Base-by-base conservation (phyloP, 2,888 invertebrate genomes). In the Pachycephus smyrnensis region DNA sequence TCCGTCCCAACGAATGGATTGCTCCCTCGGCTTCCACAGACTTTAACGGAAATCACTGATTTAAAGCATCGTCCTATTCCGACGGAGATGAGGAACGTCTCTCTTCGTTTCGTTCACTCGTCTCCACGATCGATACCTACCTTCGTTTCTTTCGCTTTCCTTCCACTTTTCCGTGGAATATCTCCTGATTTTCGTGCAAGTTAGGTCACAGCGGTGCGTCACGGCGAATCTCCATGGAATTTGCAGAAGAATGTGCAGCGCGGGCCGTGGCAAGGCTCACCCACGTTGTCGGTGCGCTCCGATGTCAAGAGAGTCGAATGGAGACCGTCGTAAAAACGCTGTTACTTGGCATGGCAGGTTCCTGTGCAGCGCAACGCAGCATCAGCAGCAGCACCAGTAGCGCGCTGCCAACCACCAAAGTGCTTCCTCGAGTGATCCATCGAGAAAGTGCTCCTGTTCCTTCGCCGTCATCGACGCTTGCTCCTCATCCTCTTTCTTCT, bases 241-340 rank as follows among this genome's bases (percentile, higher is more conserved):
- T n/a, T 79, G 83, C 77, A 79, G 81, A 83, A 84, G 83, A 83
- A 82, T 82, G 84, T 82, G 79, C 77, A 35, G 23, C 33, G 83
- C 79, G 69, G 76, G 78, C 81, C 77, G 75, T 81, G 81, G 82
- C 81, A 73, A 77, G 84, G 82, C 78, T 83, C 84, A 84, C 84
- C 88, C 85, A 85, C 83, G 86, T 83, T 76, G 86, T 82, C 82
- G 84, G 83, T 79, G 81, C 82, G 81, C 82, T 86, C 84, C 84
- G 80, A 82, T 85, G 84, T 86, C 85, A 86, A 84, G 84, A 82
- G 84, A 84, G 80, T 80, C 79, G 80, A 80, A 82, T 80, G 77
- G 77, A 77, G 77, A 77, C 81, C 73, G 77, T 80, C 83, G 81
- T 84, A 83, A 83, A 83, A 83, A 75, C 82, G 80, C 82, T 82